Conservation (phyloP, 1,140 invertebrate species). For the Dinothrombium tinctorium region DNA sequence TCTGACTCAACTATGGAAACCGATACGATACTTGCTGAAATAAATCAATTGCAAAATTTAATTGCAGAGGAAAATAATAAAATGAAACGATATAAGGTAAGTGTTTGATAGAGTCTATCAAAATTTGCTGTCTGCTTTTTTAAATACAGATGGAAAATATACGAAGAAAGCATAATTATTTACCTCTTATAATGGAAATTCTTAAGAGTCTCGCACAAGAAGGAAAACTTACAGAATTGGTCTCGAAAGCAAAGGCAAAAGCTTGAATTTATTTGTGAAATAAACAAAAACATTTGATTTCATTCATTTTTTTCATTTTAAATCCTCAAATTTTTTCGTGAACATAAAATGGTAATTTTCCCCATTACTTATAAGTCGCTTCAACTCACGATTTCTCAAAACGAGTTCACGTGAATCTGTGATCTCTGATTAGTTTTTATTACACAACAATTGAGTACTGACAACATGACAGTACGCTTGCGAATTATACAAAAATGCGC, state of each 20-base stretch:
- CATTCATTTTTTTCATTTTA: no score
- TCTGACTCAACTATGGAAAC: conserved; percentile 23
- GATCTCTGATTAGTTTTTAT: no score
- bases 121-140: background rate
- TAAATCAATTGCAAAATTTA: conserved; percentile 42
- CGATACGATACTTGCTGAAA: conserved; percentile 36
- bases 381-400: conserved; percentile 41
- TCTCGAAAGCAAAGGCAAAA: conserved; percentile 37
- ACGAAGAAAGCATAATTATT: conserved; percentile 83
- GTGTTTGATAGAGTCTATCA: background rate
- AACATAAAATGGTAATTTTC: no score
- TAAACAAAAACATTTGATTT: no score
- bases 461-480: no score
- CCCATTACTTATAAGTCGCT: conserved; percentile 20
- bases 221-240: conserved; percentile 60
- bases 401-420: no score
- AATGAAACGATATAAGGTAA: conserved; percentile 42
- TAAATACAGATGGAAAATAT: conserved; percentile 50
- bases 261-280: background rate
- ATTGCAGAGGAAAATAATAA: conserved; percentile 74
- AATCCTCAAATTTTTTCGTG: no score
- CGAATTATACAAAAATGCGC: no score
- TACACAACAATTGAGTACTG: no score
- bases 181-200: conserved; percentile 88
- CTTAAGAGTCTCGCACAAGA: conserved; percentile 79